These are phyloP conservation scores for Tinea pellionella DNA, from an alignment of 2,888 invertebrate species.

Conservation along the genomic window DNA sequence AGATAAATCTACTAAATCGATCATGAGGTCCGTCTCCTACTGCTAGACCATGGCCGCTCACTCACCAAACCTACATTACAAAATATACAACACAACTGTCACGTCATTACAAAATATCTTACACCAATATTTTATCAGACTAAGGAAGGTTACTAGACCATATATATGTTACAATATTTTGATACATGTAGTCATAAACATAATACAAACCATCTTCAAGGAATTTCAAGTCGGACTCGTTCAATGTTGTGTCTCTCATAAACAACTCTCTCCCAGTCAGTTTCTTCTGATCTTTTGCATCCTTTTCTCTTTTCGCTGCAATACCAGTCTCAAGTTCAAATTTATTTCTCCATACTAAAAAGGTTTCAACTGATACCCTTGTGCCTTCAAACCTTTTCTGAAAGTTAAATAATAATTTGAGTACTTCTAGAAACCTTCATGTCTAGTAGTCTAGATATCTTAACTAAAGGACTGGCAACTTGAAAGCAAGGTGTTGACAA, in stretches of 20 bases:
- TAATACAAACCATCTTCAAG: conserved; percentile 79
- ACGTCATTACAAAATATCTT: no score
- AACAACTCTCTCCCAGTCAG: conserved; percentile 94
- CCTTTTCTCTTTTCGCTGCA: conserved; percentile 76
- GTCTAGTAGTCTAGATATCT: neutral
- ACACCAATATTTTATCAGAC: no score
- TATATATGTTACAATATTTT: no score
- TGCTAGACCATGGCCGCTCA: no score
- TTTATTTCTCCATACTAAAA: conserved; percentile 91
- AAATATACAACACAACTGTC: no score
- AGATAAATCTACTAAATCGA: no score
- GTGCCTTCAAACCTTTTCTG: conserved; percentile 97
- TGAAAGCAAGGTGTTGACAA: no score
- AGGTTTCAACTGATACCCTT: conserved; percentile 93
- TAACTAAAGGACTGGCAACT: no score
- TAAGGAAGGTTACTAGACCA: neutral
- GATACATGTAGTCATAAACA: no score
- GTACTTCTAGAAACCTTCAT: neutral
- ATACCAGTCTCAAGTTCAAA: conserved; percentile 93
- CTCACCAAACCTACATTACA: no score
- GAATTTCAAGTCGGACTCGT: conserved; percentile 97
- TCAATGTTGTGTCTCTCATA: conserved; percentile 90
- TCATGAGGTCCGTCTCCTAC: no score
- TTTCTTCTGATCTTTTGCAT: conserved; percentile 81
- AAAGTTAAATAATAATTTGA: conserved; percentile 22